A percentile compares a stretch with the other conserved stretches of the same genome.
These are phyloP conservation scores for Hypomecis atomaria DNA, from an alignment of 2,888 invertebrate genomes.

Conservation along the genomic window DNA sequence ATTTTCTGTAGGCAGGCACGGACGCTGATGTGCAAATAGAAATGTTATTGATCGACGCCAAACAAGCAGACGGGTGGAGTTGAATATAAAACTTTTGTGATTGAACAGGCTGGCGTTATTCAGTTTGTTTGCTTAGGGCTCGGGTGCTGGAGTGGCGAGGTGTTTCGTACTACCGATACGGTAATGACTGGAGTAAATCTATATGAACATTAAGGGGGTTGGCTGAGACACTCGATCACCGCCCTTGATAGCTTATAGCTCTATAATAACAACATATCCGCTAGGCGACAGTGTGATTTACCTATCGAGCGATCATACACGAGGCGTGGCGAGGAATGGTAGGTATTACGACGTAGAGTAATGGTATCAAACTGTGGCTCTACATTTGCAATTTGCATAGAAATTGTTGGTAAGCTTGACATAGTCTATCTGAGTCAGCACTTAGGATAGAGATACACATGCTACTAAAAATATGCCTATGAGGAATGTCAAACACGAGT, in stretches of 20 bases:
- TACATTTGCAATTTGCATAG: slow-evolving; percentile 41
- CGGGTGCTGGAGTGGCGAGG: slow-evolving; percentile 15
- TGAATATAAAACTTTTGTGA: slow-evolving; percentile 41
- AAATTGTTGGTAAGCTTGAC: slow-evolving; percentile 37
- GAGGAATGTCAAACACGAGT: no score
- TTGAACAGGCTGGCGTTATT: slow-evolving; percentile 35
- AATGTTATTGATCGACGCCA: slow-evolving; percentile 44
- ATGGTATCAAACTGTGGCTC: slow-evolving; percentile 34
- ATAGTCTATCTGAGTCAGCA: slow-evolving; percentile 20
- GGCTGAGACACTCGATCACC: slow-evolving; percentile 10
- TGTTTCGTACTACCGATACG: slow-evolving; percentile 14
- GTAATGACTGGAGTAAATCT: slow-evolving; percentile 21
- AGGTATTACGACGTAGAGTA: slow-evolving; percentile 31
- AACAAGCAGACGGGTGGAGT: slow-evolving; percentile 34
- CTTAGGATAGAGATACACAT: neutral
- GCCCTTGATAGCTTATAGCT: slow-evolving; percentile 8
- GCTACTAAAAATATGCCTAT: neutral
- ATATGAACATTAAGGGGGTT: slow-evolving; percentile 13
- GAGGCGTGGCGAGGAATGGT: slow-evolving; percentile 12
- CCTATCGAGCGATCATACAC: slow-evolving; percentile 5
- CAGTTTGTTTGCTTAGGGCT: slow-evolving; percentile 21
- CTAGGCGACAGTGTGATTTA: slow-evolving; percentile 15
- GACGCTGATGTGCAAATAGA: slow-evolving; percentile 43
- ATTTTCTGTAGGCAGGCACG: slow-evolving; percentile 46
- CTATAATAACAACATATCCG: slow-evolving; percentile 15